Percentiles rank a stretch among this genome's conserved stretches.
Evolutionary conservation across 2,113 vertebrate species (phyloP).

Genomic region (Corythornis vintsioides): DNA sequence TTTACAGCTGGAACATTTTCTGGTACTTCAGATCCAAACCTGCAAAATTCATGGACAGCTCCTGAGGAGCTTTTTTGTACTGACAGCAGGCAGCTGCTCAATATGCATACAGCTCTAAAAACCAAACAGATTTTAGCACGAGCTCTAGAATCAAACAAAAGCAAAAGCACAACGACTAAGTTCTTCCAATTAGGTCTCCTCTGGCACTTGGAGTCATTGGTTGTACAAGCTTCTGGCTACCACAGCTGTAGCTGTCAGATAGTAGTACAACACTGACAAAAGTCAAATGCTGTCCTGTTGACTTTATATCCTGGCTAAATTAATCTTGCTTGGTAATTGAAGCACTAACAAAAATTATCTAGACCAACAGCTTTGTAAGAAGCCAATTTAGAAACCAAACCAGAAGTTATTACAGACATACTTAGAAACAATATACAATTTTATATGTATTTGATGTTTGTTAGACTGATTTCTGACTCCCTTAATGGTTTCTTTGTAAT

Average conservation of each 20-base stretch:
- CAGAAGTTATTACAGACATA: neutral
- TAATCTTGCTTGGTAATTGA: neutral
- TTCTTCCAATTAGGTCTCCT: neutral
- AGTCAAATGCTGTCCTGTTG: neutral
- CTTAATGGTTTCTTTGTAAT: neutral
- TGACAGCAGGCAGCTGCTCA: neutral
- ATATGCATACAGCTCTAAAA: neutral
- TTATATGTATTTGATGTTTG: neutral
- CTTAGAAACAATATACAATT: neutral
- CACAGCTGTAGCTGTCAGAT: neutral
- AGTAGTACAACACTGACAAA: neutral
- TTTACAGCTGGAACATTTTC: neutral
- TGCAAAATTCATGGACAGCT: neutral
- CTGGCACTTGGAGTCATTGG: neutral
- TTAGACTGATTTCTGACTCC: neutral
- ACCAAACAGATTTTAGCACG: neutral
- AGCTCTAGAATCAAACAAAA: neutral
- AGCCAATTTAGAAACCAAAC: neutral
- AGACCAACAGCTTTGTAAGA: neutral
- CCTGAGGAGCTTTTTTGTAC: neutral
- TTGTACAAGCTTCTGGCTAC: rapidly evolving
- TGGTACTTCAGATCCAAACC: neutral
- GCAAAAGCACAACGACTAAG: neutral
- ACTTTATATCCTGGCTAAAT: neutral
- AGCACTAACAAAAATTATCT: neutral